Base-by-base conservation (phyloP, 1,140 invertebrate species). In the Hypsibius dujardini region DNA sequence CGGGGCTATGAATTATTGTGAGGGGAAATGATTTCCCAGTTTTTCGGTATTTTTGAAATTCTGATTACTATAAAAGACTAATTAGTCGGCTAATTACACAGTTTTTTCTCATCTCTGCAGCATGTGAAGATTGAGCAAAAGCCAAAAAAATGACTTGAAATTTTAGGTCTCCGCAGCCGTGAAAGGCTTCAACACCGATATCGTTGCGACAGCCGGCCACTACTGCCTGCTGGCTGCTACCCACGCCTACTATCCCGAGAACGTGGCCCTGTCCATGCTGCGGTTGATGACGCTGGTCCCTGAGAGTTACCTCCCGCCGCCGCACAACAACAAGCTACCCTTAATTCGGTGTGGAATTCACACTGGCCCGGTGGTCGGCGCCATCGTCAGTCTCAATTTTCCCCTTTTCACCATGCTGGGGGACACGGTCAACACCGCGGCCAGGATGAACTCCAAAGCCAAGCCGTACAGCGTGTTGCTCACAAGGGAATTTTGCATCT, bases 331-430 rank as follows among this genome's bases (percentile, higher is more conserved):
- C 12, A 12, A 42, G 45, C 62, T 67, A 45, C 62, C 62, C 3
- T 42, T 67, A 7, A 45, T 67, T 7, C 12, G 42, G 45, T 12
- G 12, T 15, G 62, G 62, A 3, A 67, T 67, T 12, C 62, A 67
- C 45, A 67, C 62, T 3, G 62, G 62, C 45, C 3, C 62, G 62
- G 62, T 67, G 45, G 62, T 42, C 3, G 62, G 62, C 7, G 12
- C 12, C 7, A 67, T 67, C 42, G 12, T 67, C 12, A 67, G 62
- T 42, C 42, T 67, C 12, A 67, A 67, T 7, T 67, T 67, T 42
- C 62, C 62, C 3, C 42, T 67, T 15, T 67, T 67, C 42, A 67
- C 62, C 62, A 67, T 67, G 62, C 62, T 67, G 62, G 62, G 62
- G 3, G 62, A 67, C 42, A 67, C 62, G 62, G 62, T 67, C 12